Base-by-base conservation (phyloP, 2,888 invertebrate species). In the Troilus luridus region DNA sequence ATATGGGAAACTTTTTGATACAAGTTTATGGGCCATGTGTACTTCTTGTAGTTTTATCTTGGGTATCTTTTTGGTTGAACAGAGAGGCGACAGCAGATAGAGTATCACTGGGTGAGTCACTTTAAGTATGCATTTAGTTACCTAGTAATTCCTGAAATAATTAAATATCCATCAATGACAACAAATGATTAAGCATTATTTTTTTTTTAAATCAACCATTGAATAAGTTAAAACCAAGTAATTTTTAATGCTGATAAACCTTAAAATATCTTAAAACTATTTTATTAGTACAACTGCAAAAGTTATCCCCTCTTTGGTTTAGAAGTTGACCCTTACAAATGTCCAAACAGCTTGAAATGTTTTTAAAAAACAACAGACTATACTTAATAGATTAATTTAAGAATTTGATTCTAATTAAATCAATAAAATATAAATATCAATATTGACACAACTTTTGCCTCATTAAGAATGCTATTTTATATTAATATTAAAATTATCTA, bases 11-110 rank as follows among this genome's bases (percentile, higher is more conserved):
- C 94, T 98, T 97, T 94, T 95, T 98, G 81, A 97, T 98, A 93
- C 97, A 98, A 95, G 97, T 97, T 17, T 98, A 98, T 94, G 96
- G 97, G 0, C 98, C 98, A 0, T 98, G 97, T 93, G 96, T 97
- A 85, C 95, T 98, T 88, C 95, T 98, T 24, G 97, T 97, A 7
- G 96, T 97, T n/a, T 95, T 98, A 9, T 97, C 97, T 0, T 98
- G 98, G 98, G 97, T 98, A 1, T 97, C 97, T 6, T 97, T 97
- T 93, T 97, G 97, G 97, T 95, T 97, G 77, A 97, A 97, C 94
- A 95, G 97, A 91, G 98, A 98, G 94, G 97, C 97, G 0, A 97
- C 97, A 0, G 97, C 97, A 0, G 98, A 97, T 94, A 95, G 98
- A 92, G 97, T 98, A 0, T 96, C 97, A 0, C 94, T 98, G 85